These are phyloP conservation scores for Argyrosomus regius DNA, from an alignment of 2,797 vertebrate species.

Conservation along the genomic window DNA sequence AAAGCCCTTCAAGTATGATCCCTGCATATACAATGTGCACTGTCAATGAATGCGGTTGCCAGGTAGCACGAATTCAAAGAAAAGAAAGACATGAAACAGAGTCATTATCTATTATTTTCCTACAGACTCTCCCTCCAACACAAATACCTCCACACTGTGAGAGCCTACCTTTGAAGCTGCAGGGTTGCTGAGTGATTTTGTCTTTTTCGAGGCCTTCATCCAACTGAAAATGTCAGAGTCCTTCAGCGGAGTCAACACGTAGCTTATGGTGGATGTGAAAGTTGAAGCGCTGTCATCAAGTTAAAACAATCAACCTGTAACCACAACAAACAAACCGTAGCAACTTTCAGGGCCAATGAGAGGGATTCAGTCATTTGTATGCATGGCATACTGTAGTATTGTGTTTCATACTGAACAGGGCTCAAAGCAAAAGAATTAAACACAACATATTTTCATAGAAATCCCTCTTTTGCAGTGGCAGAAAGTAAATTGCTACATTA, in stretches of 20 bases:
- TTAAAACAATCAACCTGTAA: constrained; percentile 58
- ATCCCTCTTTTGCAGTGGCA: background rate
- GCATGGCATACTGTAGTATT: constrained; percentile 1
- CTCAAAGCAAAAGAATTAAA: constrained; percentile 18
- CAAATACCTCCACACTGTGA: constrained; percentile 34
- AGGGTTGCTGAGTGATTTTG: constrained; percentile 21
- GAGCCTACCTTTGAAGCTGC: constrained; percentile 63
- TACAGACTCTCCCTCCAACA: constrained; percentile 26
- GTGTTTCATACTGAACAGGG: constrained; percentile 23
- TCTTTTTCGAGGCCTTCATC: constrained; percentile 69
- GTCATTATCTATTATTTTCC: constrained; percentile 47
- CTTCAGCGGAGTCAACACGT: constrained; percentile 6
- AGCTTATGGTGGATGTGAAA: constrained; percentile 21
- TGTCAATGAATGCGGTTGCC: constrained; percentile 58
- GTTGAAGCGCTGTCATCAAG: constrained; percentile 20
- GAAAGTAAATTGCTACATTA: background rate
- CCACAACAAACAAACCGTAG: constrained; percentile 79
- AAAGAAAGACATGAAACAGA: constrained; percentile 31
- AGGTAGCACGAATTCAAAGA: constrained; percentile 57
- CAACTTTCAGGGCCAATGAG: constrained; percentile 51
- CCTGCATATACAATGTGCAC: constrained; percentile 29
- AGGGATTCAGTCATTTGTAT: background rate
- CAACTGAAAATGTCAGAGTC: constrained; percentile 18
- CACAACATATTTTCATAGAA: background rate
- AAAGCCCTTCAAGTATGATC: constrained; percentile 1